Base-by-base conservation (phyloP, 1,140 invertebrate genomes). In the Cyphomyrmex costatus region DNA sequence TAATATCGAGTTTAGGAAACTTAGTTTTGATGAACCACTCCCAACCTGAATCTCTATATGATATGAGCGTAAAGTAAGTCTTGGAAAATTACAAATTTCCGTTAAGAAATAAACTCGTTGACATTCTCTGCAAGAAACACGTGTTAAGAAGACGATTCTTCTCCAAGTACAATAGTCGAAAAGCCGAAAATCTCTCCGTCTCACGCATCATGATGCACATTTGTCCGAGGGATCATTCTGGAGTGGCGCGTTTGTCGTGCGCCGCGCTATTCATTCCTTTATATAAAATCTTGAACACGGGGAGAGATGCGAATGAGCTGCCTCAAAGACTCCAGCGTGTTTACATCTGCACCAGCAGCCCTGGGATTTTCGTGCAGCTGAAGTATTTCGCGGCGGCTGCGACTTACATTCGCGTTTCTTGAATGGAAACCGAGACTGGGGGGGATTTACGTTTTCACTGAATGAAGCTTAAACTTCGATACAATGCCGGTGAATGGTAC, bases 191-290 rank as follows among this genome's bases (percentile, higher is more conserved):
- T 83, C 82, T 83, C 82, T 73, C 61, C 16, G 86, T 27, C 56
- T 49, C 51, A 27, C n/a, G 24, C 33, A 79, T 60, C 46, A 63
- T 19, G 46, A 77, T 86, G 79, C 46, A 24, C 63, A 58, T 79
- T 73, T 61, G 19, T 68, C 51, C 56, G 33, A 24, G 27, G 58
- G 80, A 88, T 86, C 84, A 60, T 89, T 78, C 78, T 79, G 33
- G 27, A 89, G 87, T 78, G 84, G 79, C 87, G 65, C 84, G 88
- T 89, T 89, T 83, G 88, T 89, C 78, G 58, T 89, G 51, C 84
- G 63, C 84, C 51, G 46, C 46, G 24, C 19, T 51, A 66, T 76
- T 82, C 68, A 58, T 74, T 65, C 49, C 71, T 89, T 73, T 77
- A 71, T 79, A 71, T 49, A 19, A 74, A 86, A 86, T 82, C 70